These are phyloP conservation scores for Orchestes rusci DNA, from an alignment of 2,888 invertebrate genomes.

Conservation along the genomic window DNA sequence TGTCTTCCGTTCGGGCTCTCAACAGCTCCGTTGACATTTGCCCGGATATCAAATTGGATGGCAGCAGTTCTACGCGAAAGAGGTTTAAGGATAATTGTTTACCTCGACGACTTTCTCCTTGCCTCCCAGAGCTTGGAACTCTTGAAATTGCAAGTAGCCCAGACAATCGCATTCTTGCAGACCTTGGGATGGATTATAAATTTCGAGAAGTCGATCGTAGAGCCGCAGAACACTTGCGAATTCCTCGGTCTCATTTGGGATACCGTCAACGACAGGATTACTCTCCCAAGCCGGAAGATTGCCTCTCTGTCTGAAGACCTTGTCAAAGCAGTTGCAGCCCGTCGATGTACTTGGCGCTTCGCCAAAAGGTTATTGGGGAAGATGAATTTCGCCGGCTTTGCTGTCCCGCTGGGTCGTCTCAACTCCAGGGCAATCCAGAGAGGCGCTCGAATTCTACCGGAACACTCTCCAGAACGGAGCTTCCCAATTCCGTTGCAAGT, in stretches of 20 bases:
- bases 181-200: constrained; percentile 14
- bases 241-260: constrained; percentile 20
- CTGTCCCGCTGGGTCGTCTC: constrained; percentile 2
- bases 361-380: constrained; percentile 2
- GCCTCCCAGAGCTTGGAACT: too few relatives aligned
- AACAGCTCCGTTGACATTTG: too few relatives aligned
- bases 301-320: constrained; percentile 7
- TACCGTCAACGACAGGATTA: constrained; percentile 7
- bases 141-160: too few relatives aligned
- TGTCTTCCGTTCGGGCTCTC: too few relatives aligned
- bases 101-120: too few relatives aligned
- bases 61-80: too few relatives aligned
- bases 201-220: constrained; percentile 9
- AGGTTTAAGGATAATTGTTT: too few relatives aligned
- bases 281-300: constrained; percentile 10
- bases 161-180: constrained; percentile 10
- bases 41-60: too few relatives aligned
- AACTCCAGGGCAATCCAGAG: constrained; percentile 2
- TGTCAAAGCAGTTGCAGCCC: background rate
- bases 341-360: background rate
- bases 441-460: background rate
- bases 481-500: constrained; percentile 4
- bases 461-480: background rate
- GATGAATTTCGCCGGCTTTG: constrained; percentile 5
- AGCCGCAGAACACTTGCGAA: constrained; percentile 4